phyloP scores from a whole-genome alignment of 2,797 vertebrate species.

The Labeo calbasu region DNA sequence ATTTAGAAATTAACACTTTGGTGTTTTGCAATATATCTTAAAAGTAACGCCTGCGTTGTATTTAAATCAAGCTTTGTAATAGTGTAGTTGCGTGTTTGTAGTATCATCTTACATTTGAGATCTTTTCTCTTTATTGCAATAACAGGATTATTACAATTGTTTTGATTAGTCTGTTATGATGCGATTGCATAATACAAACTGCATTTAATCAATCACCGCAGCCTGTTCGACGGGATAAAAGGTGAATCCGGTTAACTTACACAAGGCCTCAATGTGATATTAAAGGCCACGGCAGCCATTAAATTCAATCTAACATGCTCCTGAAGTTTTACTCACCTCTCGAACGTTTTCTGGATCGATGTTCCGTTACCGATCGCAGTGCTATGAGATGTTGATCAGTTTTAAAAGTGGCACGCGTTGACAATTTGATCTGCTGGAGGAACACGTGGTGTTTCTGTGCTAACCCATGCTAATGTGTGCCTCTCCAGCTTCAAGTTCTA shows the following conservation, averaged over 20 bases:
- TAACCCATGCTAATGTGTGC: constrained; percentile 34
- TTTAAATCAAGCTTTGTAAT: background rate
- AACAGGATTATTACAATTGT: background rate
- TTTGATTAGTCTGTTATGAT: background rate
- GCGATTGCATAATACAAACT: background rate
- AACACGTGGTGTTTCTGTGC: constrained; percentile 33
- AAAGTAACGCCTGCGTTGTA: fast-evolving
- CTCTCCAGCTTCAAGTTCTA: background rate
- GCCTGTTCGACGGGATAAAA: background rate
- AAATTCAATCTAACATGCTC: too few relatives aligned
- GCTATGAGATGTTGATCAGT: background rate
- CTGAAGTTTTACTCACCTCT: constrained; percentile 12
- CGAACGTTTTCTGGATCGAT: background rate
- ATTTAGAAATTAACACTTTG: background rate
- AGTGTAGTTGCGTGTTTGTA: background rate
- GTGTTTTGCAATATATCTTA: background rate
- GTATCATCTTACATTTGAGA: background rate
- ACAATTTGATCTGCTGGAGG: background rate
- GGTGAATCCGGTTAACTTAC: background rate
- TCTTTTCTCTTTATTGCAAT: background rate
- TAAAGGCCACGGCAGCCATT: background rate
- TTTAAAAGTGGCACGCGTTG: background rate
- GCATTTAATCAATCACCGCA: too few relatives aligned
- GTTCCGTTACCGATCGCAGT: background rate
- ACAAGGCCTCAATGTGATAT: background rate